Percentiles rank a stretch among this genome's conserved stretches.
phyloP scores from a whole-genome alignment of 1,140 invertebrate species.

The Daktulosphaira vitifoliae region DNA sequence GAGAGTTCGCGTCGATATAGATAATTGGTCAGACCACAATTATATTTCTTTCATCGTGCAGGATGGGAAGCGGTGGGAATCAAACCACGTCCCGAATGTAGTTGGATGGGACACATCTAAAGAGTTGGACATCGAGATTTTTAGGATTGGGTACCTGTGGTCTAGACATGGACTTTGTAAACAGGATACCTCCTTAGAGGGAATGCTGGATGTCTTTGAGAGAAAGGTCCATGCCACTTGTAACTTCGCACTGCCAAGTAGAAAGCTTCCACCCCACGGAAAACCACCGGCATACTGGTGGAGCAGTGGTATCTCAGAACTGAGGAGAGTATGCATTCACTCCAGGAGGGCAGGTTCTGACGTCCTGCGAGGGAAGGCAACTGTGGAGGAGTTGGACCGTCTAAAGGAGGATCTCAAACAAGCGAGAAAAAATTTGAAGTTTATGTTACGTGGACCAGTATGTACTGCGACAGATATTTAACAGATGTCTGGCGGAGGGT shows the following conservation, averaged over 20 bases:
- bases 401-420: too few relatives aligned
- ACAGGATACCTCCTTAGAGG: too few relatives aligned
- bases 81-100: not conserved
- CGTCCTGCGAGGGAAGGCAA: not conserved
- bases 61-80: not conserved
- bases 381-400: not conserved
- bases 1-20: not conserved
- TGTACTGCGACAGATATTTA: too few relatives aligned
- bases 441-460: too few relatives aligned
- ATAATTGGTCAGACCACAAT: slow-evolving; percentile 1
- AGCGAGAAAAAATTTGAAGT: too few relatives aligned
- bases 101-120: not conserved
- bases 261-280: not conserved
- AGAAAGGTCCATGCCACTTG: not conserved
- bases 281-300: not conserved
- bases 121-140: not conserved
- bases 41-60: not conserved
- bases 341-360: not conserved
- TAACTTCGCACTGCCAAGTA: not conserved
- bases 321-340: not conserved
- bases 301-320: not conserved
- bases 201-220: too few relatives aligned
- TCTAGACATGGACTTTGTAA: not conserved
- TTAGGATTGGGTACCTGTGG: not conserved
- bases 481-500: not conserved